Evolutionary conservation across 2,113 vertebrate genomes (phyloP).

Genomic region (Pungitius pungitius): DNA sequence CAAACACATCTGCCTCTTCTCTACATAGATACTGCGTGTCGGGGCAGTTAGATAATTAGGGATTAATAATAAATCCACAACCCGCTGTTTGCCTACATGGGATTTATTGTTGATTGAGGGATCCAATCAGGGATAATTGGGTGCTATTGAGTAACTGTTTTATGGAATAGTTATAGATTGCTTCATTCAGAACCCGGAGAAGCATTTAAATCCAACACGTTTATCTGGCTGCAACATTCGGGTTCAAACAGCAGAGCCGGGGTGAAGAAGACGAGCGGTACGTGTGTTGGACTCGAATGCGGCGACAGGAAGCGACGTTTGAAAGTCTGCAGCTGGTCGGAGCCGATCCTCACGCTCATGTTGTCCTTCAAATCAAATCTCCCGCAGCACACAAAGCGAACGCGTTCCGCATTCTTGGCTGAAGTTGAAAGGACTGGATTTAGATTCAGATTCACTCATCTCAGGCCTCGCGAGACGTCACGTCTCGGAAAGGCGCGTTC

Average conservation of each 20-base stretch:
- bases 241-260: neutral
- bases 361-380: slow-evolving; percentile 33
- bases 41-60: neutral
- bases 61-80: neutral
- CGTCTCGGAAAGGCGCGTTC: slow-evolving; percentile 38
- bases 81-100: neutral
- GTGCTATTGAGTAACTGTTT: neutral
- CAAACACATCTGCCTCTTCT: neutral
- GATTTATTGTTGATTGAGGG: neutral
- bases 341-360: slow-evolving; percentile 8
- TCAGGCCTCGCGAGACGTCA: slow-evolving; percentile 41
- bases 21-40: neutral
- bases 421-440: slow-evolving; percentile 31
- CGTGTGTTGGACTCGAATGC: neutral
- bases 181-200: slow-evolving; percentile 5
- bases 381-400: slow-evolving; percentile 24
- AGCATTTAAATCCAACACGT: slow-evolving; percentile 5
- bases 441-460: slow-evolving; percentile 31
- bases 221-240: slow-evolving; percentile 2
- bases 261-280: slow-evolving; percentile 29
- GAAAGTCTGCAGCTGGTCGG: slow-evolving; percentile 5
- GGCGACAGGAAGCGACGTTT: slow-evolving; percentile 13
- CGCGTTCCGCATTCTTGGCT: slow-evolving; percentile 37
- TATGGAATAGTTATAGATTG: neutral
- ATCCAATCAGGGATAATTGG: neutral